Evolutionary conservation across 2,113 vertebrate species (phyloP).

Genomic region (Deroptyus accipitrinus): DNA sequence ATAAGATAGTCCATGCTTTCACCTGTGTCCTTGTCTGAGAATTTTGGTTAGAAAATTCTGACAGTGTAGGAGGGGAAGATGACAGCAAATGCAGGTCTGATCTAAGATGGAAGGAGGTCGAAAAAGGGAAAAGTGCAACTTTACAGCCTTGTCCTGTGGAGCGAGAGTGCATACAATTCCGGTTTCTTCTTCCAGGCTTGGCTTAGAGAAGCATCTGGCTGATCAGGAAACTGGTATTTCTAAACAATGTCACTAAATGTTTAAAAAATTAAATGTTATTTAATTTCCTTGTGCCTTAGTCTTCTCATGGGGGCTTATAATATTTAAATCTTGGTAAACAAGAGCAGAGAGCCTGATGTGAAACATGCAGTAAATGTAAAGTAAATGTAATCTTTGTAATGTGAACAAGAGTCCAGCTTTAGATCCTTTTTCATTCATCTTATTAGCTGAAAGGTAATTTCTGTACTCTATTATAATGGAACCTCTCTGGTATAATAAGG

Average conservation of each 20-base stretch:
- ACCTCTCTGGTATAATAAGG: conserved; percentile 14
- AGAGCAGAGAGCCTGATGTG: conserved; percentile 22
- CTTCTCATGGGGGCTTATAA: conserved; percentile 4
- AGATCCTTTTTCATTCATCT: neutral
- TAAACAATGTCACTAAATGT: neutral
- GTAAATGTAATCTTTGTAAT: conserved; percentile 40
- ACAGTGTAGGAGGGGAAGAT: neutral
- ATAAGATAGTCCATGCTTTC: neutral
- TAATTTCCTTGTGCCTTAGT: neutral
- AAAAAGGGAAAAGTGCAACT: neutral
- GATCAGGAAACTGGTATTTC: neutral
- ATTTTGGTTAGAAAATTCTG: neutral
- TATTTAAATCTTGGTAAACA: conserved; percentile 39
- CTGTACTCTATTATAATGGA: neutral
- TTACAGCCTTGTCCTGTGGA: neutral
- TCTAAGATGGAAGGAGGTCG: neutral
- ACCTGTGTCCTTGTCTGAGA: neutral
- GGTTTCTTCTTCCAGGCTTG: neutral
- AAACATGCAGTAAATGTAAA: conserved; percentile 34
- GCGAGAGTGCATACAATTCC: neutral
- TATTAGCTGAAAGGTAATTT: conserved; percentile 35
- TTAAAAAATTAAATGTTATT: conserved; percentile 22
- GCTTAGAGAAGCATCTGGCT: neutral
- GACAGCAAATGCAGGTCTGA: neutral
- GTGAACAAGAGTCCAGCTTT: neutral